Evolutionary conservation across 2,888 invertebrate genomes (phyloP), one percentile per base, ranked within the genome.

Genomic region (Pinctada fucata): DNA sequence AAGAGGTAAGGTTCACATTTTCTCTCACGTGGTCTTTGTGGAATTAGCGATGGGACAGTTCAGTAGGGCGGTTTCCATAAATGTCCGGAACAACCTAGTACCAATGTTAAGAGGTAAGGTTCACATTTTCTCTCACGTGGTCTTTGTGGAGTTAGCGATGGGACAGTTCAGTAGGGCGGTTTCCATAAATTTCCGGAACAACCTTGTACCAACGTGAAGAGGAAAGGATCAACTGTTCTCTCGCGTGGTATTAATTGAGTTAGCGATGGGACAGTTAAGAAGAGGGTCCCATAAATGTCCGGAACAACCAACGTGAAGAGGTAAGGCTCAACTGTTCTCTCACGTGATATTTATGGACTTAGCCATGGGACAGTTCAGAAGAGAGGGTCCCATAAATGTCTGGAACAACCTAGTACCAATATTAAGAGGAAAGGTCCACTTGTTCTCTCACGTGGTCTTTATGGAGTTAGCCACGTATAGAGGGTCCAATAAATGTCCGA

Each of bases 271-370:
- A 63, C 98, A 98, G 92, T 97, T 96, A 91, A 97, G 97, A 97
- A 84, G 95, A 97, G 88, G 98, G 98, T 78, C 97, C 97, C 67
- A 97, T 98, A 85, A 96, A 97, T 79, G 97, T 96, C n/a, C 96
- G 96, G 96, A 95, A 95, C 90, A 95, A 88, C 96, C 96, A 0
- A 93, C 96, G 52, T 96, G 96, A 89, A 96, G 96, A 95, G 96
- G n/a, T n/a, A n/a, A n/a, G n/a, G n/a, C n/a, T n/a, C n/a, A n/a
- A n/a, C n/a, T n/a, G n/a, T n/a, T n/a, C n/a, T n/a, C n/a, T n/a
- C n/a, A n/a, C n/a, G n/a, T n/a, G n/a, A n/a, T n/a, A n/a, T 97
- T 97, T 92, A 97, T 98, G 97, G 98, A 98, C 93, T 93, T 98
- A 87, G 96, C 97, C 66, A 94, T 98, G 83, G 98, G 98, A 63